Conservation (phyloP, 2,113 vertebrate genomes). For the Mobula birostris region DNA sequence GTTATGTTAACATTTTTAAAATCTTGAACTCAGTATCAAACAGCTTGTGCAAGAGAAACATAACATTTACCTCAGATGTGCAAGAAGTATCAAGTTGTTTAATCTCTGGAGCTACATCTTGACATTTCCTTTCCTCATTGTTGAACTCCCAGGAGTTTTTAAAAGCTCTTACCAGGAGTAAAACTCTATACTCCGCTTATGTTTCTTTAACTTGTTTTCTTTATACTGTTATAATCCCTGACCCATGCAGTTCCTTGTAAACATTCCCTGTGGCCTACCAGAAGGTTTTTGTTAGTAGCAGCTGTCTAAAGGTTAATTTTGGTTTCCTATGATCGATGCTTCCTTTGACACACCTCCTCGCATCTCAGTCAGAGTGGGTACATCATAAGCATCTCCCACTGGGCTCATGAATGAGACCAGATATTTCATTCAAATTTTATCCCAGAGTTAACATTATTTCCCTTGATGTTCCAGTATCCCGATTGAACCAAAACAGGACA, state of each 20-base stretch:
- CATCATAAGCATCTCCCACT: constrained; percentile 29
- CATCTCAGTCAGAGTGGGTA: constrained; percentile 26
- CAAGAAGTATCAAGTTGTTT: constrained; percentile 62
- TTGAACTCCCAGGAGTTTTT: constrained; percentile 33
- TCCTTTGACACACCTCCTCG: constrained; percentile 7
- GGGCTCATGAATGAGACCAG: constrained; percentile 22
- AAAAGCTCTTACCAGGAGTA: constrained; percentile 31
- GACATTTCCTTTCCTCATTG: constrained; percentile 45
- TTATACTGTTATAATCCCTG: constrained; percentile 55
- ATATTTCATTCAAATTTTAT: constrained; percentile 32
- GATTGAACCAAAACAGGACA: neutral
- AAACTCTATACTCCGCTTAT: constrained; percentile 47
- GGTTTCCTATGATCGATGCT: constrained; percentile 6
- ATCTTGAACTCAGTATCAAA: neutral
- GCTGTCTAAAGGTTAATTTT: constrained; percentile 36
- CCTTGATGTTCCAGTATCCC: neutral
- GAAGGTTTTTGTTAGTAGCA: constrained; percentile 33
- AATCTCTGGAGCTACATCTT: constrained; percentile 66
- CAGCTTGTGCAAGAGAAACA: constrained; percentile 26
- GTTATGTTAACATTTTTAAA: neutral
- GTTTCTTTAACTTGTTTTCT: constrained; percentile 54
- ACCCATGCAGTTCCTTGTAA: constrained; percentile 55
- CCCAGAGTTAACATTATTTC: constrained; percentile 42
- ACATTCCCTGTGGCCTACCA: constrained; percentile 28
- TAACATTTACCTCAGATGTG: constrained; percentile 50